Evolutionary conservation across 2,888 invertebrate genomes (phyloP).

Genomic region (Parnassius smintheus): DNA sequence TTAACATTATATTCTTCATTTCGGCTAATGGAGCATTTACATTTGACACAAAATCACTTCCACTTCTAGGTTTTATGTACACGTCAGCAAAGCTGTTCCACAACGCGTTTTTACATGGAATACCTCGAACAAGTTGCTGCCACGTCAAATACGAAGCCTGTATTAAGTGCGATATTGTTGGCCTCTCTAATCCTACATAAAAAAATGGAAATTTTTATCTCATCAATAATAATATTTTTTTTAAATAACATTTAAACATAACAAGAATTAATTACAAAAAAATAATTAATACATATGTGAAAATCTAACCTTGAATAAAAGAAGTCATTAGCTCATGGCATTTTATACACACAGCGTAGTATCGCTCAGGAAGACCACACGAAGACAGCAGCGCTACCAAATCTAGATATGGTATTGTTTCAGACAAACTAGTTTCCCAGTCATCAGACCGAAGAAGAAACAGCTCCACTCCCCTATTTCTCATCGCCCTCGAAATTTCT

Average conservation of each 20-base stretch:
- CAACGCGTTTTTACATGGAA: conserved; percentile 78
- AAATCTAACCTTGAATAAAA: conserved; percentile 65
- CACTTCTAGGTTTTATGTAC: conserved; percentile 81
- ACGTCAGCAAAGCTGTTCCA: conserved; percentile 83
- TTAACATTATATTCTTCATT: conserved; percentile 73
- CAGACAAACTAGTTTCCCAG: conserved; percentile 50
- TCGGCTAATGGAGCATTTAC: conserved; percentile 67
- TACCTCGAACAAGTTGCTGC: conserved; percentile 84
- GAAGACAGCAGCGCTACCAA: conserved; percentile 66
- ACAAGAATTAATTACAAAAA: neutral
- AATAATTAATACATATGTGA: conserved; percentile 4
- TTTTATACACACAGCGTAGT: conserved; percentile 57
- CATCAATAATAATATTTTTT: too few species aligned
- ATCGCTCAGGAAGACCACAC: conserved; percentile 59
- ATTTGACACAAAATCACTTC: conserved; percentile 58
- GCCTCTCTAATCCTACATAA: conserved; percentile 79
- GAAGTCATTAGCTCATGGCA: conserved; percentile 67
- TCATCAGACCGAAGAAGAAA: conserved; percentile 62
- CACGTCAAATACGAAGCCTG: conserved; percentile 83
- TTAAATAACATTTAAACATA: neutral
- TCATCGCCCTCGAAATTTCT: conserved; percentile 98
- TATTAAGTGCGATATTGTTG: conserved; percentile 83
- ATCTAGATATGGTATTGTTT: conserved; percentile 66
- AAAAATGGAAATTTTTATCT: neutral
- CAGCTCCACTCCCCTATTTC: conserved; percentile 98